Conservation (phyloP, 2,797 vertebrate species). For the Danio kyathit region DNA sequence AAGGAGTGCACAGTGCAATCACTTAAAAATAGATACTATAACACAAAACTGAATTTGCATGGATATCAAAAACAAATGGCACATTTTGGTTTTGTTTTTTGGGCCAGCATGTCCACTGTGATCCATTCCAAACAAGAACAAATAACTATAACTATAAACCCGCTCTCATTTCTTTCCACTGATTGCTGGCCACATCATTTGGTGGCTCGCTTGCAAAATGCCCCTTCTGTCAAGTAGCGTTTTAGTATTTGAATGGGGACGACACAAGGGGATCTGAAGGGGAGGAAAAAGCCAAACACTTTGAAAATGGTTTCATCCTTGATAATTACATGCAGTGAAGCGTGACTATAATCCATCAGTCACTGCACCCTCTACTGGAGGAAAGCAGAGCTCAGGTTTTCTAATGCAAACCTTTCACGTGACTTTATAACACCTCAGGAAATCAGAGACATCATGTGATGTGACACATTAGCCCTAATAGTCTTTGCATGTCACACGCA, state of each 20-base stretch:
- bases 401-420: neutral
- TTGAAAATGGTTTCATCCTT: constrained; percentile 49
- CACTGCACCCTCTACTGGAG: constrained; percentile 28
- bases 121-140: constrained; percentile 5
- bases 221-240: neutral
- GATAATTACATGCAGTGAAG: constrained; percentile 54
- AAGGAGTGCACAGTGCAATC: neutral
- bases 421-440: neutral
- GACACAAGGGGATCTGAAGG: constrained; percentile 14
- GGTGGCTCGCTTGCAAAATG: neutral
- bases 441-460: neutral
- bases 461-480: neutral
- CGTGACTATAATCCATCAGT: constrained; percentile 43
- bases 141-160: neutral
- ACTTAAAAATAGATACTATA: neutral
- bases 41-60: neutral
- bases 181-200: neutral
- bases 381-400: constrained; percentile 15
- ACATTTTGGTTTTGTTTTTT: neutral
- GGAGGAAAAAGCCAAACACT: constrained; percentile 32
- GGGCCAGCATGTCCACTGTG: neutral
- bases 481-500: neutral
- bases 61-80: neutral
- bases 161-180: neutral
- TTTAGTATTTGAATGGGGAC: constrained; percentile 20